Evolutionary conservation across 2,113 vertebrate genomes (phyloP), one percentile per base, ranked within the genome.

Genomic region (Hepsetus odoe): DNA sequence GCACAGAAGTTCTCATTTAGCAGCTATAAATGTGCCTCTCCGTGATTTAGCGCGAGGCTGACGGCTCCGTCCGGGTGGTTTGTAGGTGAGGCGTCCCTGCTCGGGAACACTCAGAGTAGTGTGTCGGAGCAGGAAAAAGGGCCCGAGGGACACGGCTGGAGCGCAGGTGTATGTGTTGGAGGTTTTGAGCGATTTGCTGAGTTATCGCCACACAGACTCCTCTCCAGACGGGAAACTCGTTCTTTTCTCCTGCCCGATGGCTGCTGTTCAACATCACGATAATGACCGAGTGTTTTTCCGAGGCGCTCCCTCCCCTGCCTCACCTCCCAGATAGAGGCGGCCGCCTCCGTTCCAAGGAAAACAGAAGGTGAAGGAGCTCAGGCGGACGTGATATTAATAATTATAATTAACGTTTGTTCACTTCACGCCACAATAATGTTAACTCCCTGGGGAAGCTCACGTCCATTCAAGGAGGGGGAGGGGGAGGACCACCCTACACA

Each of bases 371-470:
- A 3, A 28, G 24, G 13, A 24, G 24, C 35, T 44, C 46, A 14
- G 51, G 20, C 49, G 4, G 26, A 44, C 74, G n/a, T n/a, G 14
- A 67, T 67, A 30, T 46, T 53, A n/a, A 30, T 66, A 42, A 73
- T 42, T 65, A n/a, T 64, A 64, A 58, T 33, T 32, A 30, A 18
- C 14, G 4, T 40, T 22, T 53, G 35, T 62, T 22, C 24, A 70
- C 44, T 30, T 72, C 10, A 64, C 24, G 24, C n/a, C n/a, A 64
- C 38, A 40, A 40, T 40, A n/a, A n/a, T n/a, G n/a, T n/a, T n/a
- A n/a, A n/a, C n/a, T n/a, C n/a, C n/a, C n/a, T n/a, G n/a, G n/a
- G n/a, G n/a, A n/a, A n/a, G n/a, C n/a, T n/a, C n/a, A n/a, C n/a
- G n/a, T n/a, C n/a, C n/a, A n/a, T n/a, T n/a, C n/a, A n/a, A n/a